Evolutionary conservation across 2,888 invertebrate species (phyloP).

Genomic region (Aspidiotus destructor): DNA sequence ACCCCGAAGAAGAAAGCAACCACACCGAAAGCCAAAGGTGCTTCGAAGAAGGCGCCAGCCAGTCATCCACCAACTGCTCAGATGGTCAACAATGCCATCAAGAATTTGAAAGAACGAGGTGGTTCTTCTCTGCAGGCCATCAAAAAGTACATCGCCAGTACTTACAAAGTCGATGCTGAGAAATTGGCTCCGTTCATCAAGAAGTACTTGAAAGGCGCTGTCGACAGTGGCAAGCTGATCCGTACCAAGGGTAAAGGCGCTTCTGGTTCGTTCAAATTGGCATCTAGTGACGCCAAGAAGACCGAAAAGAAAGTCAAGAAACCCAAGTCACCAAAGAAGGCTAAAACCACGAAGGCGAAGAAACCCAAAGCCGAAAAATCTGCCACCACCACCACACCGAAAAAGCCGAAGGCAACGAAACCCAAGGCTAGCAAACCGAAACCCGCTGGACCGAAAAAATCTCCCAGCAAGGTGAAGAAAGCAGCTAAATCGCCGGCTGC

Average conservation of each 20-base stretch:
- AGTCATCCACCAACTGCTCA: conserved; percentile 47
- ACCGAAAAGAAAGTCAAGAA: conserved; percentile 3
- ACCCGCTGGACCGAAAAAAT: conserved; percentile 9
- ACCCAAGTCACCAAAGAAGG: conserved; percentile 7
- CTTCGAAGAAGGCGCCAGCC: conserved; percentile 39
- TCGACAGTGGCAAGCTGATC: conserved; percentile 46
- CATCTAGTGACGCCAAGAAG: conserved; percentile 35
- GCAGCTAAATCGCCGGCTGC: conserved; percentile 7
- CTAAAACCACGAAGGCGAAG: neutral
- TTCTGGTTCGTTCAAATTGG: conserved; percentile 47
- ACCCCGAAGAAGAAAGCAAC: conserved; percentile 37
- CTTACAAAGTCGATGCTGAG: conserved; percentile 52
- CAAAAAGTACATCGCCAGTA: conserved; percentile 53
- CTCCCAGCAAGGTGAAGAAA: conserved; percentile 11
- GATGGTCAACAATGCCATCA: conserved; percentile 52
- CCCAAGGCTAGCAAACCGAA: conserved; percentile 6
- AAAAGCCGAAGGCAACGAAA: conserved; percentile 10
- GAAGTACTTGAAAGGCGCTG: conserved; percentile 50
- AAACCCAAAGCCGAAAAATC: conserved; percentile 10
- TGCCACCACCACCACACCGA: conserved; percentile 9
- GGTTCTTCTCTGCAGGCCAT: conserved; percentile 53
- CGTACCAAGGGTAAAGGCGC: conserved; percentile 51
- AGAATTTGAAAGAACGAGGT: conserved; percentile 47
- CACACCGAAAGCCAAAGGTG: conserved; percentile 36
- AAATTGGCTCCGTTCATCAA: conserved; percentile 52